Evolutionary conservation across 2,113 vertebrate genomes (phyloP), one percentile per base, ranked within the genome.

Genomic region (Dunckerocampus dactyliophorus): DNA sequence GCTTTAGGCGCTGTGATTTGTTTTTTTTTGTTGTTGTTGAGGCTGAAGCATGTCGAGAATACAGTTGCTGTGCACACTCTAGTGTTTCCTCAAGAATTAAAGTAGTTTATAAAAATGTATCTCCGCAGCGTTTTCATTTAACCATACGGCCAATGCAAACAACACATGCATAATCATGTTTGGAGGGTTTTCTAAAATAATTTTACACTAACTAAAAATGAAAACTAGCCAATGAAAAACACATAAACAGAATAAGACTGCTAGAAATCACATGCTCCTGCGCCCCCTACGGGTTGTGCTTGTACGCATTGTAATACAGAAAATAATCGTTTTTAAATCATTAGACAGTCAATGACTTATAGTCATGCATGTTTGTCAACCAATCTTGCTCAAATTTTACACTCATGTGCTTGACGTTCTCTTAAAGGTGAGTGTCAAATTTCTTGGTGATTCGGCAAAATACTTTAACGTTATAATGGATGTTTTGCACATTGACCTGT

Each of bases 1-100:
- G 86, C 82, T 86, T 71, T 52, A 76, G 83, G 82, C 86, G 47
- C 53, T 55, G 22, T 52, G 65, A 81, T 81, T 79, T 81, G 74
- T 79, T 85, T 81, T 81, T 67, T 63, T 74, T 75, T 21, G 10
- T 50, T 21, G 19, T 54, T 54, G 37, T 42, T 8, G 59, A 76
- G 62, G 71, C 65, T 12, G 54, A 62, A 77, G 76, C 74, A 80
- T 63, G 69, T 59, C 31, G 61, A 71, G 68, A 81, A 75, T 72
- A 47, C 62, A 52, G 63, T 51, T 17, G 22, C 50, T 73, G 74
- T 75, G 58, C 58, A 47, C 50, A 62, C 63, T 45, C 46, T 47
- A 63, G 22, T 13, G 49, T 57, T 28, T 80, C 62, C 67, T 31
- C 42, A 69, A 47, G 65, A 75, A 76, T 69, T 63, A 71, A 73